These are phyloP conservation scores for Pempheris klunzingeri DNA, from an alignment of 2,797 vertebrate genomes.

Conservation along the genomic window DNA sequence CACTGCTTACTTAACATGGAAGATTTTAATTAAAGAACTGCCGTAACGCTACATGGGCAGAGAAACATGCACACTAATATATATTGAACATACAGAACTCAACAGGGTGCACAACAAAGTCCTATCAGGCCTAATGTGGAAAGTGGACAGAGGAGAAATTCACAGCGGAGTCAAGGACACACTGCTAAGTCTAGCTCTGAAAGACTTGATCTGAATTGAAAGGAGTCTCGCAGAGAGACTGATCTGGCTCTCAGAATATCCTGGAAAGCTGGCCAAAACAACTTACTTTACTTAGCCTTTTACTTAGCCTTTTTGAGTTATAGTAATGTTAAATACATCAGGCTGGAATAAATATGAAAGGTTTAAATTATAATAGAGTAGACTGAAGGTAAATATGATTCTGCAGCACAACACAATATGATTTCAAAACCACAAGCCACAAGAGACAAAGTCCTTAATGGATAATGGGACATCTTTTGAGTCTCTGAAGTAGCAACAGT, in stretches of 20 bases:
- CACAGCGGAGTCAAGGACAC: conserved; percentile 39
- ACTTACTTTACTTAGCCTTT: too few species aligned
- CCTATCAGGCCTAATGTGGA: conserved; percentile 33
- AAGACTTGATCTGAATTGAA: conserved; percentile 48
- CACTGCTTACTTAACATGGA: background rate
- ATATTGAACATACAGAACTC: conserved; percentile 9
- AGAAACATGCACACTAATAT: background rate
- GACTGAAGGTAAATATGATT: background rate
- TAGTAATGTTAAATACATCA: conserved; percentile 5
- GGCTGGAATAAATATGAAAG: conserved; percentile 6
- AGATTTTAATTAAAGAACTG: conserved; percentile 1
- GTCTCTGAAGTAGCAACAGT: too few species aligned
- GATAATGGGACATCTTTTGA: too few species aligned
- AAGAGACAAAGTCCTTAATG: too few species aligned
- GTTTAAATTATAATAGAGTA: background rate
- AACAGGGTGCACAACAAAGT: conserved; percentile 10
- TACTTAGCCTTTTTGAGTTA: conserved; percentile 5
- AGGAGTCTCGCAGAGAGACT: conserved; percentile 11
- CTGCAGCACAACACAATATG: background rate
- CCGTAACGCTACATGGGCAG: background rate
- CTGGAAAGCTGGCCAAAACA: conserved; percentile 18
- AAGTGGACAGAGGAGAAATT: conserved; percentile 28
- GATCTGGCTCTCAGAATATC: conserved; percentile 45
- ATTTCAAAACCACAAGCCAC: too few species aligned
- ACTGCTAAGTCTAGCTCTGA: conserved; percentile 25